These are phyloP conservation scores for Otocyon megalotis DNA, from an alignment of 2,113 vertebrate genomes.

Conservation along the genomic window DNA sequence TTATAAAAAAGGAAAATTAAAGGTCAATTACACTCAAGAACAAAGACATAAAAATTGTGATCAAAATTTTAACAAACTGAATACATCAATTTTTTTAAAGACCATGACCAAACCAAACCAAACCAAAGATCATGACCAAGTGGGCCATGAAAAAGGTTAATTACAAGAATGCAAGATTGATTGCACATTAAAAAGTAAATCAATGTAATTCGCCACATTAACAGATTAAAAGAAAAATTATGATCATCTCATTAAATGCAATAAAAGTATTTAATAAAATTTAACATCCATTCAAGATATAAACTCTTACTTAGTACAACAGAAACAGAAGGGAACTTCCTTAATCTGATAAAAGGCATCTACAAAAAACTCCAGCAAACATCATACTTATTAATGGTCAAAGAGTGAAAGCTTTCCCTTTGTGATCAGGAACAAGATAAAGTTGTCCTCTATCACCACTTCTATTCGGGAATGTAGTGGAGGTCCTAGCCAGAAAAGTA, in stretches of 20 bases:
- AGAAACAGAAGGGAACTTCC: constrained; percentile 43
- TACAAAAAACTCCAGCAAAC: constrained; percentile 39
- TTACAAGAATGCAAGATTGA: constrained; percentile 24
- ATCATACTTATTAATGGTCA: constrained; percentile 15
- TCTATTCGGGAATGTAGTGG: constrained; percentile 39
- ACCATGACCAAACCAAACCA: neutral
- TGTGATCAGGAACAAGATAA: constrained; percentile 52
- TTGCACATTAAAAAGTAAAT: neutral
- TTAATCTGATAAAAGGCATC: neutral
- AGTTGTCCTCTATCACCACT: constrained; percentile 30
- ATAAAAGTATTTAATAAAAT: constrained; percentile 32
- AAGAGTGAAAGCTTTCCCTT: constrained; percentile 50
- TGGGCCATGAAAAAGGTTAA: constrained; percentile 11
- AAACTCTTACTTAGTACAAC: constrained; percentile 47
- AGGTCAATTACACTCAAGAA: neutral
- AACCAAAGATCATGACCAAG: neutral
- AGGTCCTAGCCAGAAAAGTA: constrained; percentile 54
- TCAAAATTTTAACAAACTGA: constrained; percentile 26
- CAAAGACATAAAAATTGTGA: constrained; percentile 29
- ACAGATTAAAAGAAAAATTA: constrained; percentile 29
- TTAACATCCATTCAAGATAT: constrained; percentile 18
- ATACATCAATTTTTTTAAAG: neutral
- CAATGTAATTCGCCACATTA: constrained; percentile 23
- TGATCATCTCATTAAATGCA: neutral
- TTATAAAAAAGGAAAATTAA: constrained; percentile 13